Evolutionary conservation across 2,797 vertebrate species (phyloP), one percentile per base, ranked within the genome.

Genomic region (Pipistrellus pipistrellus): DNA sequence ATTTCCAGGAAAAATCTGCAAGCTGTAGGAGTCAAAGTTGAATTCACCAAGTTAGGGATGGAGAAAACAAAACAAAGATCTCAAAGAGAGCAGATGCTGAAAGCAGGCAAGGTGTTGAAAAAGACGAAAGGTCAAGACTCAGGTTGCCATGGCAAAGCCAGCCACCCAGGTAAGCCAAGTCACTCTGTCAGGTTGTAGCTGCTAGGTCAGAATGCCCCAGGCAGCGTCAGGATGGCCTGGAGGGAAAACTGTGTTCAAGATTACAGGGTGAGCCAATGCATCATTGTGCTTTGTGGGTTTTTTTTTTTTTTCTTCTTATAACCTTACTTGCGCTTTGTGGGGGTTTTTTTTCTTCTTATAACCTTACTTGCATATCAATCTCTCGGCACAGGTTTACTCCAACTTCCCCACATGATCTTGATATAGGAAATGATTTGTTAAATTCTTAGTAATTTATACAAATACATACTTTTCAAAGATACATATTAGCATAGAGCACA

Each of bases 1-100:
- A 76, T 91, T 96, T 93, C 57, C 35, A 88, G 93, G 69, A 88
- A 82, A 90, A 86, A 93, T 90, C 75, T 90, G 94, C 59, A 69
- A 73, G 57, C 35, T 72, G 0, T 62, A 38, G 41, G 55, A 90
- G 44, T 80, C 76, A 84, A 46, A 84, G 62, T 66, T 93, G 66
- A 90, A 32, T 71, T 83, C 25, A 27, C 83, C 66, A 82, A 88
- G 44, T 17, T 10, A 76, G 44, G 64, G 64, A 87, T 69, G 30
- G 62, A 90, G 94, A 94, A 76, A 53, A 55, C 66, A 91, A 94
- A 91, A 73, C n/a, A 14, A 71, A 84, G 46, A 78, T 83, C 77
- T 93, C 68, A 81, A 78, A 94, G 66, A 41, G 66, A 75, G 38
- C 88, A 84, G 88, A 82, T 75, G 55, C 71, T 77, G 6, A 76